Conservation (phyloP, 2,797 vertebrate species). For the Enteromius fasciolatus region DNA sequence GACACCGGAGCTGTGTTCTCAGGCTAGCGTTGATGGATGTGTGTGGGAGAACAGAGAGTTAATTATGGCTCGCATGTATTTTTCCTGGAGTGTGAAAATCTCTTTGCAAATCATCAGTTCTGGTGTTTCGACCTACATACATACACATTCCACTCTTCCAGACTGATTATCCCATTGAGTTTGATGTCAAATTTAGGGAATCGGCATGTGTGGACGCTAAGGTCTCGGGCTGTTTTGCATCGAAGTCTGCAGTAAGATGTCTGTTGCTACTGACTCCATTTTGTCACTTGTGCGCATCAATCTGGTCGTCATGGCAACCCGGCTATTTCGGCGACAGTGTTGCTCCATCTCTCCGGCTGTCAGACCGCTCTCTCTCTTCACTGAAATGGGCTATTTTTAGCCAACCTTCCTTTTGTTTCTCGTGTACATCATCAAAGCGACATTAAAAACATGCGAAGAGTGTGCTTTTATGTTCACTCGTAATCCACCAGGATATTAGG, state of each 20-base stretch:
- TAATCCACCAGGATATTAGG: constrained; percentile 17
- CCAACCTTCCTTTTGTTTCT: constrained; percentile 61
- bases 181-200: neutral
- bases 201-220: neutral
- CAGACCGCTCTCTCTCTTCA: constrained; percentile 54
- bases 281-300: constrained; percentile 63
- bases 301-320: constrained; percentile 67
- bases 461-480: constrained; percentile 6
- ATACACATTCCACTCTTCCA: neutral
- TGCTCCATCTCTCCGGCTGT: constrained; percentile 54
- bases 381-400: constrained; percentile 65
- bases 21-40: constrained; percentile 68
- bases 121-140: constrained; percentile 3
- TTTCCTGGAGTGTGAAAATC: constrained; percentile 29
- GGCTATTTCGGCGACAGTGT: constrained; percentile 60
- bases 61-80: constrained; percentile 51
- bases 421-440: constrained; percentile 54
- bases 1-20: constrained; percentile 64
- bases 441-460: constrained; percentile 46
- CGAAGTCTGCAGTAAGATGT: constrained; percentile 58
- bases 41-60: constrained; percentile 56
- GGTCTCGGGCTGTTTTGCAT: neutral
- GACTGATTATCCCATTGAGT: neutral
- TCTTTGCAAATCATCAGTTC: neutral
- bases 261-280: constrained; percentile 65